Evolutionary conservation across 2,888 invertebrate species (phyloP), one percentile per base, ranked within the genome.

Genomic region (Oligia fasciuncula): DNA sequence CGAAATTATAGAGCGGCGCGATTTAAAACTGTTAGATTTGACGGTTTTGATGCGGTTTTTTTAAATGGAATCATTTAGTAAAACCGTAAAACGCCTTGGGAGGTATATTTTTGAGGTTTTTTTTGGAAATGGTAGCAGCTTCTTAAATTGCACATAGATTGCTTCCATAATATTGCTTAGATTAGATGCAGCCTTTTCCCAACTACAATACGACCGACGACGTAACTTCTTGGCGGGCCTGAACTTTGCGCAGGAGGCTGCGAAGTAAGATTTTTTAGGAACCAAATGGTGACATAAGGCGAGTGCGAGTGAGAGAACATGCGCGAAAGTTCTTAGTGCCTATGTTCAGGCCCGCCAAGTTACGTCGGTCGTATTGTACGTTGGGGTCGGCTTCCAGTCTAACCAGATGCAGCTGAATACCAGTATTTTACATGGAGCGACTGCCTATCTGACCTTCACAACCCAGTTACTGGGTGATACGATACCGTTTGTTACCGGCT

Each of bases 1-100:
- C 92, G 63, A 94, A 93, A 96, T 96, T 93, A 96, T 91, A 96
- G 94, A 92, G 95, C 95, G 95, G 95, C 77, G 54, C 23, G 74
- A 63, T 66, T 79, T 90, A 84, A 77, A 91, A 88, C 94, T 93
- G 95, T 93, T 92, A 93, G 83, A 92, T 93, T 94, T 95, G 93
- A 95, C 95, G 93, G 89, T 89, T 81, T 84, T 73, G 54, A 75
- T 73, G 80, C 62, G 43, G 69, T 77, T 87, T 87, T 49, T 87
- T 87, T 79, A 49, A 69, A 81, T 73, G 2, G 71, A 17, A 88
- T 67, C 76, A 66, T 85, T 89, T 84, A 80, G 73, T 65, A 76
- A 88, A 79, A 77, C 90, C 65, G 68, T 72, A 76, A 89, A 82
- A 65, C 91, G 73, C 77, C 92, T 87, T 93, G 93, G 92, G 95